Evolutionary conservation across 2,113 vertebrate genomes (phyloP).

Genomic region (Heteronetta atricapilla): DNA sequence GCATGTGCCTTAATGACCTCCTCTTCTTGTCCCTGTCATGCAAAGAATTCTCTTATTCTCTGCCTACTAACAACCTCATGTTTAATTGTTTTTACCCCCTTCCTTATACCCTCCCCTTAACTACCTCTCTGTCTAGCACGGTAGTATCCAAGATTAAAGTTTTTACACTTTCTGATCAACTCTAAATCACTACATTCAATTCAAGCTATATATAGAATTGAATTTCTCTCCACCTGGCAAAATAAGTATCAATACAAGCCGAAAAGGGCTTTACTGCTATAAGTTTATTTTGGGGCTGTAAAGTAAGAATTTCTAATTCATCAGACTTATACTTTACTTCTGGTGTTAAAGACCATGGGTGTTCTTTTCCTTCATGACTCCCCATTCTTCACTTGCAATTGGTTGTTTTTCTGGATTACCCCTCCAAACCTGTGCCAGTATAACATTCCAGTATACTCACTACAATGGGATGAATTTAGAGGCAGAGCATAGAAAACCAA

Average conservation of each 20-base stretch:
- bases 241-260: background rate
- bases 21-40: constrained; percentile 20
- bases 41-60: constrained; percentile 2
- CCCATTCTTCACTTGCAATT: background rate
- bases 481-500: background rate
- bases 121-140: background rate
- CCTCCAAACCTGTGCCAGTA: background rate
- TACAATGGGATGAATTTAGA: background rate
- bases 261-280: background rate
- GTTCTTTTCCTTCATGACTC: background rate
- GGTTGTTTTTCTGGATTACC: background rate
- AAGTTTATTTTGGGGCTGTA: background rate
- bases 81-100: constrained; percentile 1
- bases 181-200: background rate
- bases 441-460: background rate
- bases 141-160: background rate
- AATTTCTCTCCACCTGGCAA: background rate
- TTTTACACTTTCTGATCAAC: background rate
- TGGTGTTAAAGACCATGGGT: background rate
- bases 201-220: background rate
- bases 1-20: constrained; percentile 23
- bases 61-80: background rate
- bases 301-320: background rate
- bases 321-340: background rate
- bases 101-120: background rate